Base-by-base conservation (phyloP, 2,888 invertebrate species). In the Trachelus troglodyta region DNA sequence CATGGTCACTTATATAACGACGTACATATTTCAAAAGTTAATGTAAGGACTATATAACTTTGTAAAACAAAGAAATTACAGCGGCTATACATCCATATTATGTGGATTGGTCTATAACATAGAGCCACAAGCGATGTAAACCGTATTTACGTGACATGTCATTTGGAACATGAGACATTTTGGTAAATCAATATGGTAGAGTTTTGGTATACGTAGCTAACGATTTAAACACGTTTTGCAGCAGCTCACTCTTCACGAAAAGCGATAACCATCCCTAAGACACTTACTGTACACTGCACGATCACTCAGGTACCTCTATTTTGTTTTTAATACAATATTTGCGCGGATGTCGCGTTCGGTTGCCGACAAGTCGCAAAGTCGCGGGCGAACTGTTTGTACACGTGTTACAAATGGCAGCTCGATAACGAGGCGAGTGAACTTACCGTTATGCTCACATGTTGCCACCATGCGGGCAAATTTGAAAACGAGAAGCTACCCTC, bases 311-410 rank as follows among this genome's bases (percentile, higher is more conserved):
- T 77, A 79, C 77, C 77, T 75, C 78, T 81, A 40, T 34, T 68
- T 40, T 37, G 33, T 40, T 76, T n/a, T 56, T 23, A 9, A 3
- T 23, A 2, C 9, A 9, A 56, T 23, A 23, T 56, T 56, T 15
- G 23, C 9, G 56, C 23, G 9, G 56, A 1, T 2, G 23, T 9
- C 23, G 23, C 56, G 23, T 56, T 23, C 12, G 34, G 34, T 34
- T 2, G 6, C 11, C 35, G 85, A 81, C 86, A 79, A 80, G 83
- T 81, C 81, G 81, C 84, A 80, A 82, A 81, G 84, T 79, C 81
- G 82, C 82, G 82, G 79, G 76, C 74, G 76, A 80, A 87, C 85
- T 85, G 85, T 82, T 84, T 76, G 78, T 82, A 82, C 87, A 87
- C 87, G 88, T 88, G 87, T 83, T 84, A 75, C 79, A 77, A 75